Evolutionary conservation across 2,888 invertebrate genomes (phyloP).

Genomic region (Electrophaes corylata): DNA sequence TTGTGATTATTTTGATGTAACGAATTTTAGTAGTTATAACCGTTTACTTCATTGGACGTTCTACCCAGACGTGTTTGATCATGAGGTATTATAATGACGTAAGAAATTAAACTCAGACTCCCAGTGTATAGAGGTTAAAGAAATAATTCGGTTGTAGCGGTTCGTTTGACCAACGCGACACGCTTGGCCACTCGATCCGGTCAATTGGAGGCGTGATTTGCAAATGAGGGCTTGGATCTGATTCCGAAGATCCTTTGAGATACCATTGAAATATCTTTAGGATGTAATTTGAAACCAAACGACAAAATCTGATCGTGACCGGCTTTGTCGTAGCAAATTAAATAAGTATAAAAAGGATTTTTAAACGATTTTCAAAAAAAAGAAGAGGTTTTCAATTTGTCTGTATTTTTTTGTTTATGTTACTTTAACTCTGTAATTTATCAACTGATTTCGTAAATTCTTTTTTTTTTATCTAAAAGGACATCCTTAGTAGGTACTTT

Average conservation of each 20-base stretch:
- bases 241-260: constrained; percentile 32
- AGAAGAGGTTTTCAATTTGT: too few relatives aligned
- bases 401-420: too few relatives aligned
- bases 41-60: too few relatives aligned
- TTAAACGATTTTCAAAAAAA: too few relatives aligned
- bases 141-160: constrained; percentile 65
- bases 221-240: constrained; percentile 36
- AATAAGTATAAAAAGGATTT: not conserved
- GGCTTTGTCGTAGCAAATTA: not conserved
- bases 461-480: too few relatives aligned
- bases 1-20: too few relatives aligned
- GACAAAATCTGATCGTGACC: constrained; percentile 14
- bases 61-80: too few relatives aligned
- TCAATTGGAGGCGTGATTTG: constrained; percentile 59
- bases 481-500: too few relatives aligned
- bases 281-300: constrained; percentile 5
- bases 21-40: too few relatives aligned
- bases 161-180: constrained; percentile 61
- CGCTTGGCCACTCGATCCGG: constrained; percentile 53
- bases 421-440: too few relatives aligned
- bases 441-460: too few relatives aligned
- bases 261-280: constrained; percentile 7
- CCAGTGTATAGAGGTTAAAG: constrained; percentile 32
- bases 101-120: not conserved
- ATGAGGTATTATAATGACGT: too few relatives aligned